Base-by-base conservation (phyloP, 2,888 invertebrate genomes). In the Neoitamus cyanurus region DNA sequence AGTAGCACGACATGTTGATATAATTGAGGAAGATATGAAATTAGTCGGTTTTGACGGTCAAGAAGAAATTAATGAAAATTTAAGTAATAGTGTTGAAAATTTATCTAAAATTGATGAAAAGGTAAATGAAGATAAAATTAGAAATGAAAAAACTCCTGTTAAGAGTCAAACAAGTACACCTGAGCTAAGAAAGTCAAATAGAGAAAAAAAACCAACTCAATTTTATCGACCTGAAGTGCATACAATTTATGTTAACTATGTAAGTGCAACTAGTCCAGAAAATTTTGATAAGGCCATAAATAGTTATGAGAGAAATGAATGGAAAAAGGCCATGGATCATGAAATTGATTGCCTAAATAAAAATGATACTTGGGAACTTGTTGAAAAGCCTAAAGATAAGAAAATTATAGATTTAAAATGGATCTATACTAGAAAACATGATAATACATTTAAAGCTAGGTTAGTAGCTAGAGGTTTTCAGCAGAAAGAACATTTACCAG, bases 281-380 rank as follows among this genome's bases (percentile, higher is more conserved):
- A 88, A 83, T 73, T 89, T 87, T 87, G 86, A 89, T 83, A 88
- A 88, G 86, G 88, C 88, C 84, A 88, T 88, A 15, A 88, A 82
- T 31, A 87, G 86, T 69, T 0, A 85, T 77, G 88, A 89, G 37
- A 2, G 2, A 83, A 85, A 87, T 42, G 77, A 88, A 86, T 84
- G 84, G 88, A 84, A 88, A 86, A 78, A 20, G 15, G 89, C 89
- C 11, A 89, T 89, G 31, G 11, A 25, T 70, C 11, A 7, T 0
- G 70, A 70, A 31, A 13, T 3, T 15, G 5, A 72, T 2, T 13
- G 31, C 15, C 3, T 31, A 31, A 31, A 2, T 15, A 31, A 72
- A 31, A 72, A 72, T 72, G 0, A 30, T 2, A 75, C 75, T 34
- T 75, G 36, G 31, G 83, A 86, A 86, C 15, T 89, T 84, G 88